Conservation (phyloP, 2,888 invertebrate species). For the Campoletis raptor region DNA sequence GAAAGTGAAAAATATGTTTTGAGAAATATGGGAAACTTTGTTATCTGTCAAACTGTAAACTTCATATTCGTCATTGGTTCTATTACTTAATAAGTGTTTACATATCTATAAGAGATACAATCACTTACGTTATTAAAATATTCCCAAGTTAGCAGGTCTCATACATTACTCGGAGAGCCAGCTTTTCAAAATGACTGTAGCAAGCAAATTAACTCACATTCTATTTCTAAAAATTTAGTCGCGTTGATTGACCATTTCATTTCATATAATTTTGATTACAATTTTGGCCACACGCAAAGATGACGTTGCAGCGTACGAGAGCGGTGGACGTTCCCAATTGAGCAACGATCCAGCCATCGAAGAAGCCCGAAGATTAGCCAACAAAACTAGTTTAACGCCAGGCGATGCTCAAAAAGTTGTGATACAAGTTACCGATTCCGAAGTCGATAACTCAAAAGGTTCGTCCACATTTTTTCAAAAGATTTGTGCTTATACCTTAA, state of each 20-base stretch:
- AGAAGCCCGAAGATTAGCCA: conserved; percentile 79
- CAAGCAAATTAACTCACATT: not conserved
- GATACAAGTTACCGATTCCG: conserved; percentile 84
- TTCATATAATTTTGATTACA: not conserved
- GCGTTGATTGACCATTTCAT: not conserved
- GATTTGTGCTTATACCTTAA: conserved; percentile 3
- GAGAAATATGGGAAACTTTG: no score
- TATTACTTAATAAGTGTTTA: no score
- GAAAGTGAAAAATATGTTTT: no score
- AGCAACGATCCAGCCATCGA: conserved; percentile 78
- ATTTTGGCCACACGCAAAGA: conserved; percentile 71
- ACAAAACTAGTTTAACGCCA: conserved; percentile 80
- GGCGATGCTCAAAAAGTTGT: conserved; percentile 84
- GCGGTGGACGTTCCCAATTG: conserved; percentile 81
- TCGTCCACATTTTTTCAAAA: not conserved
- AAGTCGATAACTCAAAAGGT: conserved; percentile 84
- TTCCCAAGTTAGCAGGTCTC: no score
- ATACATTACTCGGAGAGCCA: not conserved
- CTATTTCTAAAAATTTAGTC: not conserved
- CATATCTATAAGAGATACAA: no score
- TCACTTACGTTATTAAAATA: no score
- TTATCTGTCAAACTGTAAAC: no score
- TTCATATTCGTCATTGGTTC: no score
- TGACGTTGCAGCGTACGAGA: conserved; percentile 81
- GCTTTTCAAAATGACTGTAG: no score